Base-by-base conservation (phyloP, 1,140 invertebrate genomes). In the Ooceraea biroi region DNA sequence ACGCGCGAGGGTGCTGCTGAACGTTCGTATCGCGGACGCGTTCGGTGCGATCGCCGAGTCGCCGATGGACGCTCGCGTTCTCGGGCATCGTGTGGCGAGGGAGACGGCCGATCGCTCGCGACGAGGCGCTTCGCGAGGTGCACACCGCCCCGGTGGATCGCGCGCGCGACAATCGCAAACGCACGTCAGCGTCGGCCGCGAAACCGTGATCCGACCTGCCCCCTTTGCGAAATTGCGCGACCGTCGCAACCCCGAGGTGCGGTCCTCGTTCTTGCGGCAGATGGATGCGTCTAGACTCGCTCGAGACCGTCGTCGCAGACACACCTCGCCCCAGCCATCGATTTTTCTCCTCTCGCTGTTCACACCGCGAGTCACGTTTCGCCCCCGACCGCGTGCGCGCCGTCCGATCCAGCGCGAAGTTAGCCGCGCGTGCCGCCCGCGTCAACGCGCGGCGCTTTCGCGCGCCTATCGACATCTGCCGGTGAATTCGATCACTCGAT, bases 21-120 rank as follows among this genome's bases (percentile, higher is more conserved):
- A 74, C 55, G 30, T 71, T 80, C 1, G 36, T 44, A 41, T 68
- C 44, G 66, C 30, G 46, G n/a, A 76, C 48, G 58, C 17, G 46
- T 57, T 44, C 50, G n/a, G 7, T 46, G 72, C 46, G 58, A 50
- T 50, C 74, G 36, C 19, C 76, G 69, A 57, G 11, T 50, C 41
- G 50, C 63, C 22, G 63, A 52, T 0, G 52, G 30, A 30, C n/a
- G 36, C 8, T 12, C 50, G 63, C 58, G 44, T 55, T 82, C 10
- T 74, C 61, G 19, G 22, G n/a, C 74, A 87, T 61, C 85, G 84
- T 88, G 55, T 88, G 55, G 61, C 80, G 46, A 55, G 30, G 22
- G 19, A 27, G 10, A 55, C 76, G 22, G 10, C 41, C 30, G 30
- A 72, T 52, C n/a, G 14, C 10, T 25, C 12, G 14, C 22, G 55